A percentile compares a stretch with the other conserved stretches of the same genome.
Evolutionary conservation across 2,888 invertebrate species (phyloP).

Genomic region (Harpalus rufipes): DNA sequence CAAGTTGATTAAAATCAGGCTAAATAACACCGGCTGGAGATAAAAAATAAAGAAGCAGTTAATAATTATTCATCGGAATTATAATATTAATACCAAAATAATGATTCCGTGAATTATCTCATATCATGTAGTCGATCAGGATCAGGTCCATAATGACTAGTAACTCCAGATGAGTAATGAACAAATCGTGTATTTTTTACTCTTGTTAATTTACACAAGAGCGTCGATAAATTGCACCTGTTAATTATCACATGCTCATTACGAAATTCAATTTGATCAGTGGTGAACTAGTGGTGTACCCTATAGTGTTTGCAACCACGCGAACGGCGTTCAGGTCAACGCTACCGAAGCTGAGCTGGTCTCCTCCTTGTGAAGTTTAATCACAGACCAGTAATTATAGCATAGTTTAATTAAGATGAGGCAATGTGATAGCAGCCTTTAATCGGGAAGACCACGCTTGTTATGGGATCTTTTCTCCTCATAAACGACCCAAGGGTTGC

Average conservation of each 20-base stretch:
- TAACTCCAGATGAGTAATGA: constrained; percentile 43
- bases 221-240: constrained; percentile 55
- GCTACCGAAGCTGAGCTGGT: constrained; percentile 14
- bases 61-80: constrained; percentile 13
- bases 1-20: not conserved
- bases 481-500: constrained; percentile 52
- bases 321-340: constrained; percentile 24
- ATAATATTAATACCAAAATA: constrained; percentile 43
- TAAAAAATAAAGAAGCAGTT: constrained; percentile 6
- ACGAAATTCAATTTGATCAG: constrained; percentile 58
- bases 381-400: constrained; percentile 66
- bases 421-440: constrained; percentile 55
- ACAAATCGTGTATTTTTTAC: constrained; percentile 28
- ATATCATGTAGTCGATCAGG: constrained; percentile 14
- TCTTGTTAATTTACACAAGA: constrained; percentile 50
- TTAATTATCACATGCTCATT: constrained; percentile 60
- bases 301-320: constrained; percentile 41
- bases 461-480: constrained; percentile 54
- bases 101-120: constrained; percentile 31
- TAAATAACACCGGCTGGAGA: not conserved
- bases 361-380: constrained; percentile 64
- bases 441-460: constrained; percentile 58
- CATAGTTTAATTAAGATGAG: constrained; percentile 67
- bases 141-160: constrained; percentile 27
- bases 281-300: too few species aligned